A percentile compares a stretch with the other conserved stretches of the same genome.
phyloP scores from a whole-genome alignment of 2,113 vertebrate genomes.

The Neolamprologus sp. region DNA sequence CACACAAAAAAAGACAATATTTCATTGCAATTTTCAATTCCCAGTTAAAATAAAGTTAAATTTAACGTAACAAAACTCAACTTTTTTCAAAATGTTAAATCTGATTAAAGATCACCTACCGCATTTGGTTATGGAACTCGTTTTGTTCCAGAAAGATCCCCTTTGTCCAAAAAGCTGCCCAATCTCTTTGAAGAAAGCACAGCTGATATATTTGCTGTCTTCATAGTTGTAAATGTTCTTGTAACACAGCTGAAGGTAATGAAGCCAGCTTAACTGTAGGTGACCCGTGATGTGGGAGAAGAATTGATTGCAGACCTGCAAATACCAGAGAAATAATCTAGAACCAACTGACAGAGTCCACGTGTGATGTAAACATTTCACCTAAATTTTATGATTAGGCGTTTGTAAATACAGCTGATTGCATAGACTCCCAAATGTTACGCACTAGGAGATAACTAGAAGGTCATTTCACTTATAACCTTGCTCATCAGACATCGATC shows the following conservation, averaged over 20 bases:
- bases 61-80: fast-evolving
- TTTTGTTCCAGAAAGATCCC: background rate
- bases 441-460: background rate
- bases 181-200: slow-evolving; percentile 53
- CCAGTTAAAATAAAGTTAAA: background rate
- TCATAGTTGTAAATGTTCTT: slow-evolving; percentile 17
- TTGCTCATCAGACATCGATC: background rate
- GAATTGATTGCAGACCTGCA: slow-evolving; percentile 11
- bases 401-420: background rate
- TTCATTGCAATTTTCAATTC: fast-evolving
- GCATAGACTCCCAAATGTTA: background rate
- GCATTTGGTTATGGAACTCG: slow-evolving; percentile 34
- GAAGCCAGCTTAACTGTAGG: fast-evolving
- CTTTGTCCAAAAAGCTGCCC: background rate
- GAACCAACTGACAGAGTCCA: background rate
- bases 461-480: background rate
- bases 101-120: slow-evolving; percentile 13
- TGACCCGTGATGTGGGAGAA: slow-evolving; percentile 7
- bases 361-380: background rate
- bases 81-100: background rate
- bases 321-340: background rate
- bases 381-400: background rate
- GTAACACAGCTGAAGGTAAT: slow-evolving; percentile 11
- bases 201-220: background rate
- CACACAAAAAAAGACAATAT: background rate